Evolutionary conservation across 2,888 invertebrate species (phyloP).

Genomic region (Apamea anceps): DNA sequence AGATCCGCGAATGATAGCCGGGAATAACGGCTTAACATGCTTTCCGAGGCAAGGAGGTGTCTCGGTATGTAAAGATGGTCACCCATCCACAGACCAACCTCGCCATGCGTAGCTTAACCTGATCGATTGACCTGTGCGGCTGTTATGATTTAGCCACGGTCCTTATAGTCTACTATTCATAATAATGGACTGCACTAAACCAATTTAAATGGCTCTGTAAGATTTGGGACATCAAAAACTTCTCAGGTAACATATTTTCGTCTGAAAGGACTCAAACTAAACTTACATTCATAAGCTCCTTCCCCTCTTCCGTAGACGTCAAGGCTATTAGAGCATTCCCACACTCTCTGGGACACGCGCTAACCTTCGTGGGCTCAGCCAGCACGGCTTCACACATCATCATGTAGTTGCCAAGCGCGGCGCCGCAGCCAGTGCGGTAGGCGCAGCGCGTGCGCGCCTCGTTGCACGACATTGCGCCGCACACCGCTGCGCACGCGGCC

Average conservation of each 20-base stretch:
- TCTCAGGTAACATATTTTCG: not conserved
- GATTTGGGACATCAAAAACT: no score
- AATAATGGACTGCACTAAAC: no score
- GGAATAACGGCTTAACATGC: no score
- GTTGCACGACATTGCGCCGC: slow-evolving; percentile 89
- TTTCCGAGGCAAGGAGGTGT: no score
- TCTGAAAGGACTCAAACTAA: not conserved
- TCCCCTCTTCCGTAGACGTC: slow-evolving; percentile 94
- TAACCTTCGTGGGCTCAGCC: slow-evolving; percentile 86
- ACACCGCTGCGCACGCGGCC: slow-evolving; percentile 74
- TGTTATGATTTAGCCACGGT: no score
- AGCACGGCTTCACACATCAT: slow-evolving; percentile 93
- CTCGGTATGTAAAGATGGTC: no score
- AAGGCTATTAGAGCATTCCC: slow-evolving; percentile 94
- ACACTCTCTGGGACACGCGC: slow-evolving; percentile 93
- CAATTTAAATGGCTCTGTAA: no score
- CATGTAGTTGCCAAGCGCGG: slow-evolving; percentile 94
- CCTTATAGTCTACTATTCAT: no score
- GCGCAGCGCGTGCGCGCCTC: slow-evolving; percentile 94
- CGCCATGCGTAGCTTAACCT: no score
- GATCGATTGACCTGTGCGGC: no score
- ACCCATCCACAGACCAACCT: no score
- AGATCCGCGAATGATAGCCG: no score
- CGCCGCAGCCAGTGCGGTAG: slow-evolving; percentile 94
- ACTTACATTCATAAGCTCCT: slow-evolving; percentile 92